Percentiles rank a stretch among this genome's conserved stretches.
phyloP scores from a whole-genome alignment of 2,888 invertebrate species.

The Autographa pulchrina region DNA sequence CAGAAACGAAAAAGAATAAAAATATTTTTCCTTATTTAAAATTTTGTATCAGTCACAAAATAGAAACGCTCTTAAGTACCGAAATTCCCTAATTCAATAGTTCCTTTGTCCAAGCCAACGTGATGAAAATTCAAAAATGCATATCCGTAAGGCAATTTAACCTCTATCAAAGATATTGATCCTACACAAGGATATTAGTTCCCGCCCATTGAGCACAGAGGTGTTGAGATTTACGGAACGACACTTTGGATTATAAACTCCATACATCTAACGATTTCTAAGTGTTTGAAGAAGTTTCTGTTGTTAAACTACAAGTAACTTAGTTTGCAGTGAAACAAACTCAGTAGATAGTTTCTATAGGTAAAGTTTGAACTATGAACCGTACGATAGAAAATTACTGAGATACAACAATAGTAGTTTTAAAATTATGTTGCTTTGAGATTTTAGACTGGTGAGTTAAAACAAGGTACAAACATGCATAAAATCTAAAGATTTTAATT shows the following conservation, averaged over 20 bases:
- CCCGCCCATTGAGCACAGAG: constrained; percentile 47
- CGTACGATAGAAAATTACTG: too few relatives aligned
- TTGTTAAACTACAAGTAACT: neutral
- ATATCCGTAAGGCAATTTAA: neutral
- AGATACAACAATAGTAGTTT: too few relatives aligned
- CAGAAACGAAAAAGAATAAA: too few relatives aligned
- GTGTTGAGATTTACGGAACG: constrained; percentile 31
- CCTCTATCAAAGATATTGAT: constrained; percentile 28
- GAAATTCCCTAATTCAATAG: too few relatives aligned
- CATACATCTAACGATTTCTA: neutral
- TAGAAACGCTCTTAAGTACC: too few relatives aligned
- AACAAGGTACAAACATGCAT: too few relatives aligned
- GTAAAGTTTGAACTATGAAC: neutral
- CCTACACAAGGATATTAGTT: constrained; percentile 54
- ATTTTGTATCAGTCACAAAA: too few relatives aligned
- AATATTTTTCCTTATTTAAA: too few relatives aligned
- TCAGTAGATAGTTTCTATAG: neutral
- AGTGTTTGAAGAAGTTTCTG: neutral
- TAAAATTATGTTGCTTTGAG: too few relatives aligned
- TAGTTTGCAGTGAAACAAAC: constrained; percentile 1
- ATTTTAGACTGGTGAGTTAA: too few relatives aligned
- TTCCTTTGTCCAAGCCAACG: neutral
- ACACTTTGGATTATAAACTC: neutral
- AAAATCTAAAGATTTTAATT: too few relatives aligned
- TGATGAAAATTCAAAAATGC: too few relatives aligned